Conservation (phyloP, 2,888 invertebrate genomes). For the Podabrus alpinus region DNA sequence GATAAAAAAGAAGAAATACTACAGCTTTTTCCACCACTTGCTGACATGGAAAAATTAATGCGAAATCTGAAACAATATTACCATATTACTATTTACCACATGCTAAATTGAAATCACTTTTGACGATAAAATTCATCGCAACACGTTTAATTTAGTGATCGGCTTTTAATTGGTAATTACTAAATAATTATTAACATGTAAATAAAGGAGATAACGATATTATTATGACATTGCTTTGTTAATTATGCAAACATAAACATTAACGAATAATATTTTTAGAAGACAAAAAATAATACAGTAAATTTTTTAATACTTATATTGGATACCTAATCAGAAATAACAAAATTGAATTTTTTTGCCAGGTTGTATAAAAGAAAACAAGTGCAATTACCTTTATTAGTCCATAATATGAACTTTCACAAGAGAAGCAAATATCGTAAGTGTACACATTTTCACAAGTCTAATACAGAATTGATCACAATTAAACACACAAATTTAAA, state of each 20-base stretch:
- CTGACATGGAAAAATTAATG: slow-evolving; percentile 38
- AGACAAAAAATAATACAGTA: neutral
- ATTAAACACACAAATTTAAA: neutral
- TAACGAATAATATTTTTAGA: neutral
- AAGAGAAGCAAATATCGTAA: neutral
- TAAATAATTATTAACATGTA: neutral
- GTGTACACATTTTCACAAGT: neutral
- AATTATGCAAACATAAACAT: neutral
- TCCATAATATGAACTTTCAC: neutral
- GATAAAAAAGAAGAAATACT: slow-evolving; percentile 72
- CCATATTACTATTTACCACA: slow-evolving; percentile 10
- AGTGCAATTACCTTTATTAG: neutral
- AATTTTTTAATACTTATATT: neutral
- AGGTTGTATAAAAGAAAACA: neutral
- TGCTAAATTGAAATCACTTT: slow-evolving; percentile 1
- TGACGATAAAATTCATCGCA: neutral
- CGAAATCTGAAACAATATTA: slow-evolving; percentile 23
- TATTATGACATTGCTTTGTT: neutral
- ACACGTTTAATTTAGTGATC: neutral
- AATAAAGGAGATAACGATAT: neutral
- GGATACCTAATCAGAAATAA: neutral
- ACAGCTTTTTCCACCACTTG: slow-evolving; percentile 62
- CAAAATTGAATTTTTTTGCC: neutral
- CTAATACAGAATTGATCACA: neutral
- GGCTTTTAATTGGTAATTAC: neutral